Evolutionary conservation across 2,113 vertebrate species (phyloP).

Genomic region (Megaleporinus macrocephalus): DNA sequence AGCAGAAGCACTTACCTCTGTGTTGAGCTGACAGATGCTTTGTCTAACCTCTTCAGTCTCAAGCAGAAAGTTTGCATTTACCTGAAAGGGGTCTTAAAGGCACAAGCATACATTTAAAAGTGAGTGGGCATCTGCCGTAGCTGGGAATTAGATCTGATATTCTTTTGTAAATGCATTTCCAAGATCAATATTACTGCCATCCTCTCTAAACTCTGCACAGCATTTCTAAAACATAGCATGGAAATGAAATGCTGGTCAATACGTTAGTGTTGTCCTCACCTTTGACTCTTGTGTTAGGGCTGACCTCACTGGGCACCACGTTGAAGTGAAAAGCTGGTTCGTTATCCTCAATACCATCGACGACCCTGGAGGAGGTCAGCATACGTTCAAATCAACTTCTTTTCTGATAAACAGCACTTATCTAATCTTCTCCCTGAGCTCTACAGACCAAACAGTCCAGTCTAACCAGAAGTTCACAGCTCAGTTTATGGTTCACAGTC

Average conservation of each 20-base stretch:
- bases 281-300: slow-evolving; percentile 54
- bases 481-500: background rate
- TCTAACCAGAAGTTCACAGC: background rate
- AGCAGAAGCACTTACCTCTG: slow-evolving; percentile 77
- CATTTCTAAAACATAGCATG: too few relatives aligned
- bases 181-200: too few relatives aligned
- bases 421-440: background rate
- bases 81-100: slow-evolving; percentile 65
- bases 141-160: background rate
- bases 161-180: background rate
- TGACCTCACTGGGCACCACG: slow-evolving; percentile 60
- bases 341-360: slow-evolving; percentile 93
- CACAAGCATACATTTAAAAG: background rate
- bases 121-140: background rate
- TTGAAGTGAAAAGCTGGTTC: slow-evolving; percentile 83
- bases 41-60: slow-evolving; percentile 88
- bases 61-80: slow-evolving; percentile 69
- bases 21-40: slow-evolving; percentile 84
- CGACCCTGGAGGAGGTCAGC: slow-evolving; percentile 77
- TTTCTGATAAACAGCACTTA: background rate
- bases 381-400: background rate
- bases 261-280: slow-evolving; percentile 56
- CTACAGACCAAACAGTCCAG: background rate
- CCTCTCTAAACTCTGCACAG: too few relatives aligned
- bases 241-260: background rate